phyloP scores from a whole-genome alignment of 2,797 vertebrate genomes.

The Antrozous pallidus region DNA sequence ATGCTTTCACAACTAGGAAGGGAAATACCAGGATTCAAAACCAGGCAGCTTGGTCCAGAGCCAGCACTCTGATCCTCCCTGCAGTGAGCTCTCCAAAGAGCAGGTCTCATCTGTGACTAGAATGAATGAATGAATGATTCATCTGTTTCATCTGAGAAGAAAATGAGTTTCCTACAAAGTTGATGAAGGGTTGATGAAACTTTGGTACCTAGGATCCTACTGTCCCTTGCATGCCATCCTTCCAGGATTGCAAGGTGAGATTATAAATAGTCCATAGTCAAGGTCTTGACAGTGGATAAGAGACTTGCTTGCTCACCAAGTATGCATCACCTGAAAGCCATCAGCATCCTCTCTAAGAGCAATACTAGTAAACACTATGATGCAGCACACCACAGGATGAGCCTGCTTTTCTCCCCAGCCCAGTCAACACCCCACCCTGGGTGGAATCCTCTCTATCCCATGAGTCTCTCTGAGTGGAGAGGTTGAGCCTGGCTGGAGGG shows the following conservation, averaged over 20 bases:
- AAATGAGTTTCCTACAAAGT: background rate
- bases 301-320: background rate
- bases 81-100: background rate
- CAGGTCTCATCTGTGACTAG: background rate
- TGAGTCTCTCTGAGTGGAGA: background rate
- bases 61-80: background rate
- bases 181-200: background rate
- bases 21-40: background rate
- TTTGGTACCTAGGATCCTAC: background rate
- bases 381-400: background rate
- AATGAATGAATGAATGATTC: background rate
- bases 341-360: background rate
- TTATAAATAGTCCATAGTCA: background rate
- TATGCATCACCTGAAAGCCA: background rate
- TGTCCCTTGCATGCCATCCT: background rate
- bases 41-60: background rate
- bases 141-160: background rate
- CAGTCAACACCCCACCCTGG: background rate
- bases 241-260: background rate
- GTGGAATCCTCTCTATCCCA: background rate
- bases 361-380: background rate
- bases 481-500: background rate
- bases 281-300: background rate
- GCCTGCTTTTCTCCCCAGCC: conserved; percentile 34
- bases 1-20: background rate